Evolutionary conservation across 2,888 invertebrate genomes (phyloP), one percentile per base, ranked within the genome.

Genomic region (Orthosia incerta): DNA sequence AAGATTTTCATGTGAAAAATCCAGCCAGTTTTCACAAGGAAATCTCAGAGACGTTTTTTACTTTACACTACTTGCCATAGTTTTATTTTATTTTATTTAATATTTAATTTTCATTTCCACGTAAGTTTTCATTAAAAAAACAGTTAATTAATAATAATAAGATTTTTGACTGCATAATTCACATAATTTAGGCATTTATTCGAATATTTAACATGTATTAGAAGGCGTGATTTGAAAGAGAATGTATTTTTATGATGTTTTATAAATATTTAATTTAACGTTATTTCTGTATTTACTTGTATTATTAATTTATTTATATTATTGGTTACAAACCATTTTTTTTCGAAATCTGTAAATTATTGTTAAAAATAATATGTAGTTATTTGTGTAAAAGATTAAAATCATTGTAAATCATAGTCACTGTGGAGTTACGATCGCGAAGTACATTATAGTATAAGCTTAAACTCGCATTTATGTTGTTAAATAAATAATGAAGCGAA

Each of bases 21-120:
- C 93, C 93, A 94, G 93, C 94, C 94, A 89, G 90, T 93, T 93
- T 93, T 93, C 91, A 93, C 89, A 92, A 88, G 92, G 85, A 90
- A 92, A 91, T 86, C 83, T 79, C 55, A 56, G 26, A 46, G 11
- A 18, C 15, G 4, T 65, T 67, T 67, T 45, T 50, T 64, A 56
- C 11, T 50, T 60, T n/a, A 2, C 7, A 23, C 4, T 0, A 26
- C 60, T 45, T n/a, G 12, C 13, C 23, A 51, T 70, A 63, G 31
- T 48, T 68, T 51, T 23, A 23, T 64, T 48, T 39, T 62, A 12
- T 39, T 76, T 53, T 16, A 1, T 1, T 31, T 56, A 20, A 20
- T 50, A n/a, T 45, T 60, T 67, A 23, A 1, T 61, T 60, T 18
- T 39, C 0, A 62, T 68, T 87, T 83, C 87, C 86, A 84, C 86